Evolutionary conservation across 2,113 vertebrate species (phyloP), one percentile per base, ranked within the genome.

Genomic region (Chascanopsetta lugubris): DNA sequence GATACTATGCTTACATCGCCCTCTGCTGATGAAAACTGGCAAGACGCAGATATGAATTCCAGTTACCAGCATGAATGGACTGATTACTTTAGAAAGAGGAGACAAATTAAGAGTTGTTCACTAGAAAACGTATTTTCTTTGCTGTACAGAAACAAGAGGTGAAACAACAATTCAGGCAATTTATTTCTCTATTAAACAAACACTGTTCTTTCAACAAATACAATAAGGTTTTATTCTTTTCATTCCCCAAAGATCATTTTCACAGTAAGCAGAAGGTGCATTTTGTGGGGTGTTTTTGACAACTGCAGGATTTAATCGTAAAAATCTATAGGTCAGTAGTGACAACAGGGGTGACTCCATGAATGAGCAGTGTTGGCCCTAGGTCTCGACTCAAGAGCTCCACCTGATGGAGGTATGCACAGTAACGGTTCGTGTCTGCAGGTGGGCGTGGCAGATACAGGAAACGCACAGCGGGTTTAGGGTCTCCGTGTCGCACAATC

Each of bases 281-380:
- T 29, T 12, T 42, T 2, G 2, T 17, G 20, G 22, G 24, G 56
- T 49, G 3, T 15, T 45, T 8, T 27, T 18, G 36, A n/a, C 30
- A 8, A 51, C 42, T 43, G 20, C n/a, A 48, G 1, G 25, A 46
- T 9, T 20, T 6, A 21, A 22, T 2, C 24, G 21, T 27, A 24
- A 68, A 21, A 46, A 51, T 42, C 90, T 85, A 96, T 18, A 96
- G 90, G 79, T 94, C 91, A 26, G 93, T 95, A 57, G 93, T 95
- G 84, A 94, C 92, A 61, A 96, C 94, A 0, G 93, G 93, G 17
- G 92, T 95, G 72, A 95, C 88, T 43, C 95, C 94, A 0, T 96
- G 95, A 69, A 95, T 90, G 17, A 96, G 90, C 54, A 96, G 73
- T 0, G 94, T 96, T 8, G 95, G 95, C 4, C 94, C 95, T 59